Percentiles rank a stretch among this genome's conserved stretches.
phyloP scores from a whole-genome alignment of 2,797 vertebrate genomes.

The Masticophis lateralis region DNA sequence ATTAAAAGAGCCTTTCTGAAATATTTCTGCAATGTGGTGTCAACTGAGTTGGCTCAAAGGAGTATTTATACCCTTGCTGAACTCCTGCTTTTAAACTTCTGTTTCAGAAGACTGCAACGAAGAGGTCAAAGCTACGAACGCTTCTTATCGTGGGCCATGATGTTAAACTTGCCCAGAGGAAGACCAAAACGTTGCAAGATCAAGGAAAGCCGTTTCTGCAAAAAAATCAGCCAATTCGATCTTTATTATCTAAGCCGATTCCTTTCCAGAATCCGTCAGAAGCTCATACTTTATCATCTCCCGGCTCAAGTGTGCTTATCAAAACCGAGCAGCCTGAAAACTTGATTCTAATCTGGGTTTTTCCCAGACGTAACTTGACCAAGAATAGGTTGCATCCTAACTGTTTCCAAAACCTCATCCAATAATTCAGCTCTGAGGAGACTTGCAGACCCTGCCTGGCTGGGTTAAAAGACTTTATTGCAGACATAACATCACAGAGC shows the following conservation, averaged over 20 bases:
- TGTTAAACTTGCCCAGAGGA: not conserved
- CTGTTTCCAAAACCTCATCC: not conserved
- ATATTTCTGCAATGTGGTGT: not conserved
- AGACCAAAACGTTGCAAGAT: too few relatives aligned
- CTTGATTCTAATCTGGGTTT: not conserved
- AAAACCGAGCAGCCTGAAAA: not conserved
- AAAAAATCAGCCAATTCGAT: not conserved
- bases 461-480: not conserved
- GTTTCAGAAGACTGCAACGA: not conserved
- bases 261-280: not conserved
- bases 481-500: not conserved
- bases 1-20: not conserved
- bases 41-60: not conserved
- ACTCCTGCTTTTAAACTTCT: too few relatives aligned
- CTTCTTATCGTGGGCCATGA: not conserved
- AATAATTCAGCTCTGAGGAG: not conserved
- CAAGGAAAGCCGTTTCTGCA: not conserved
- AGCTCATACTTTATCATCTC: not conserved
- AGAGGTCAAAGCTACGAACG: not conserved
- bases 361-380: not conserved
- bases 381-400: not conserved
- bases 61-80: not conserved
- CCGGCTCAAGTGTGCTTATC: not conserved
- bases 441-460: not conserved
- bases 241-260: not conserved